Evolutionary conservation across 2,888 invertebrate genomes (phyloP), one percentile per base, ranked within the genome.

Genomic region (Apocheima hispidaria): DNA sequence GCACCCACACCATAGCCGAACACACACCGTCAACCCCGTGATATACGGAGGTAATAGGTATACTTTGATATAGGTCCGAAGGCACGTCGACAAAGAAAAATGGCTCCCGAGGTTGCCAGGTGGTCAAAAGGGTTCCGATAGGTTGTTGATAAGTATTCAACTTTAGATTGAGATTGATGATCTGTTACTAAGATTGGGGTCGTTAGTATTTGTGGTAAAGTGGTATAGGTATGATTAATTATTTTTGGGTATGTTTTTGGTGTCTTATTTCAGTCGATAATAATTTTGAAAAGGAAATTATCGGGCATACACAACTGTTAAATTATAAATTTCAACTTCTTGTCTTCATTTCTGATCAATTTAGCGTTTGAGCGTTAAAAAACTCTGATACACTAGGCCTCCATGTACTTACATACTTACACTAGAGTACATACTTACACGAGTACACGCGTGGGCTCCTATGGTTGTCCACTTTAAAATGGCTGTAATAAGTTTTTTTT

Each of bases 71-170:
- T 60, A 52, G 63, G 58, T 51, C 56, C 60, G 62, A 60, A 53
- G 62, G 63, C 51, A 54, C 23, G 62, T 65, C 58, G 65, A 64
- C 67, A 62, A 59, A 62, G 69, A 69, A 68, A 66, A 70, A 70
- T 68, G 62, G 63, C 36, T 43, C 44, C 44, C 41, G 36, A 43
- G 62, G 62, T 63, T 48, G 58, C 54, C 69, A 70, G 68, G 70
- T 70, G 66, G 65, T 57, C 60, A 41, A 40, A 62, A 60, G 63
- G 64, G 60, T 52, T 46, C 58, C 40, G 52, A 55, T 53, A 30
- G 35, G 41, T n/a, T 46, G 54, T 59, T 59, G 59, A 56, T 56
- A 48, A 58, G 63, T 53, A 49, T 62, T 53, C 63, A 51, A 59
- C 52, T 57, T 48, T 28, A 58, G 60, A 69, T 67, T 50, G 60